Conservation (phyloP, 2,797 vertebrate species). For the Trichosurus vulpecula region DNA sequence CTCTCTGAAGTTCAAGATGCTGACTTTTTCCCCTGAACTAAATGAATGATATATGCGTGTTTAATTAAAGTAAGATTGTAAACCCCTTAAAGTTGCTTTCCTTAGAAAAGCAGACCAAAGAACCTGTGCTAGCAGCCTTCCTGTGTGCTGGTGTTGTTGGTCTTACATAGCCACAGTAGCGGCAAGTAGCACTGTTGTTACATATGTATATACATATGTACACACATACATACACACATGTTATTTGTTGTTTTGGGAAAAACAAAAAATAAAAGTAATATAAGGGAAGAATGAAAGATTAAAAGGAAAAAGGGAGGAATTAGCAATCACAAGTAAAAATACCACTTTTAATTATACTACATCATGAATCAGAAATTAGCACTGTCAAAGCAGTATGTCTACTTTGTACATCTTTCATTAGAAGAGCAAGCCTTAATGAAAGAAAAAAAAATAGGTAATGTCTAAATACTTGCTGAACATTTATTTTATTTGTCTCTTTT, state of each 20-base stretch:
- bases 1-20: too few species aligned
- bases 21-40: too few species aligned
- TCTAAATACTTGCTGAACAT: background rate
- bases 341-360: background rate
- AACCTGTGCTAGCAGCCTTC: too few species aligned
- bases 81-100: too few species aligned
- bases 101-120: too few species aligned
- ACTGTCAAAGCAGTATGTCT: background rate
- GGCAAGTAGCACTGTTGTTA: too few species aligned
- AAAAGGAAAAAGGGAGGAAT: background rate
- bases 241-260: background rate
- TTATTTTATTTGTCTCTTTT: background rate
- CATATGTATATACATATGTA: background rate
- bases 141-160: too few species aligned
- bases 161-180: too few species aligned
- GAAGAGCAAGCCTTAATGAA: background rate
- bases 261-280: background rate
- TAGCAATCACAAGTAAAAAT: background rate
- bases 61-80: too few species aligned
- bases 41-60: too few species aligned
- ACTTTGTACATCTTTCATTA: background rate
- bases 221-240: accelerated
- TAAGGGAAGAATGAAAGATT: background rate
- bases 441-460: background rate
- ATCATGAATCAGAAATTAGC: background rate